phyloP scores from a whole-genome alignment of 1,140 invertebrate genomes.

The Pseudomyrmex dendroicus region DNA sequence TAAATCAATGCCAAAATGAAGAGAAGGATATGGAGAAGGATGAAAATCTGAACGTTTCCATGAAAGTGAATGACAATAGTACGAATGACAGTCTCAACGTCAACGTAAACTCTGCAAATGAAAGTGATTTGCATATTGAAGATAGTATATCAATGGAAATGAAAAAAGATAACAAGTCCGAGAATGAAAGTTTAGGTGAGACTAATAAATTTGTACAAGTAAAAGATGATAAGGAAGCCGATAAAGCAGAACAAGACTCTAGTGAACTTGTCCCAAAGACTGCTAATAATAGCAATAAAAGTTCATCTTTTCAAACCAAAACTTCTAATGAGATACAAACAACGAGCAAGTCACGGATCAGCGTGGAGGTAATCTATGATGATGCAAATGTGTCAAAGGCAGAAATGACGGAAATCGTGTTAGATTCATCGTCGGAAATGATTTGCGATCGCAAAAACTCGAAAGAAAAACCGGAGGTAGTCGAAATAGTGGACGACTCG shows the following conservation, averaged over 20 bases:
- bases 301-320: background rate
- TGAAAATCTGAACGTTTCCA: constrained; percentile 60
- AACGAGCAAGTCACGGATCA: constrained; percentile 61
- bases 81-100: background rate
- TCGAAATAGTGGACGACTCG: constrained; percentile 73
- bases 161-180: background rate
- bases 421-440: constrained; percentile 79
- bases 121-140: background rate
- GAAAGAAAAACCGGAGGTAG: constrained; percentile 69
- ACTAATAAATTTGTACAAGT: background rate
- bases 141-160: background rate
- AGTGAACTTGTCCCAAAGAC: background rate
- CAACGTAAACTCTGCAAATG: background rate
- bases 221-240: background rate
- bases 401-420: constrained; percentile 71
- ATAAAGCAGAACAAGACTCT: background rate
- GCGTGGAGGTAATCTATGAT: constrained; percentile 80
- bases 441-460: constrained; percentile 73
- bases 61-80: background rate
- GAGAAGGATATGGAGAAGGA: constrained; percentile 54
- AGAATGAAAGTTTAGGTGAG: background rate
- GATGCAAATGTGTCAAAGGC: constrained; percentile 12
- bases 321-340: too few relatives aligned
- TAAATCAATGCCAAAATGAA: constrained; percentile 20
- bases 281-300: background rate